Conservation (phyloP, 2,113 vertebrate species). For the Melanostigma gelatinosum region DNA sequence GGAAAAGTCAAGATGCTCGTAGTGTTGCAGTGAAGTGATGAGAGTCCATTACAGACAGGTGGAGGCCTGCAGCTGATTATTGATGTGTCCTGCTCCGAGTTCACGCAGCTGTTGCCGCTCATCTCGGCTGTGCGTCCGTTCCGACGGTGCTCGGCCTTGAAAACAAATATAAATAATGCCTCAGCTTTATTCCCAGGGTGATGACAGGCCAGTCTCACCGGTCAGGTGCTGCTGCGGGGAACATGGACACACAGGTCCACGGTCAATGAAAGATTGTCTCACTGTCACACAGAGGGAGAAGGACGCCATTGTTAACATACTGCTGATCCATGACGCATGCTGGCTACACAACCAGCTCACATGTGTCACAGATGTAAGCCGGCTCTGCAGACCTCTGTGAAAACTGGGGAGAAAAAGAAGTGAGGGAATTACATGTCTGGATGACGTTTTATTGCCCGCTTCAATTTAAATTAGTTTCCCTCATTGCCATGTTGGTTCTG, state of each 20-base stretch:
- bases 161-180: slow-evolving; percentile 55
- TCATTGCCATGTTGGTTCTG: background rate
- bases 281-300: slow-evolving; percentile 42
- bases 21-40: slow-evolving; percentile 7
- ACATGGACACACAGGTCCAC: slow-evolving; percentile 13
- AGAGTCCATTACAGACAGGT: slow-evolving; percentile 25
- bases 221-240: slow-evolving; percentile 24
- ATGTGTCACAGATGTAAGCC: slow-evolving; percentile 12
- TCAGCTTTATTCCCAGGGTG: slow-evolving; percentile 33
- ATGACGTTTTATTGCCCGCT: slow-evolving; percentile 1
- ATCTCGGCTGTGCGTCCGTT: slow-evolving; percentile 24
- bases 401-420: slow-evolving; percentile 2
- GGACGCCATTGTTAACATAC: slow-evolving; percentile 55
- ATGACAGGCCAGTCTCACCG: slow-evolving; percentile 46
- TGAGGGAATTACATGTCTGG: background rate
- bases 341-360: slow-evolving; percentile 38
- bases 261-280: slow-evolving; percentile 48
- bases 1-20: background rate
- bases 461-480: background rate
- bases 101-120: slow-evolving; percentile 56
- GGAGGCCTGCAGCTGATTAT: slow-evolving; percentile 34
- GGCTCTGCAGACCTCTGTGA: background rate
- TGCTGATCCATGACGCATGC: slow-evolving; percentile 44
- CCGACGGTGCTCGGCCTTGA: slow-evolving; percentile 26
- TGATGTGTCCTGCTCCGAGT: slow-evolving; percentile 16